phyloP scores from a whole-genome alignment of 2,113 vertebrate genomes.

The Xyrauchen texanus region DNA sequence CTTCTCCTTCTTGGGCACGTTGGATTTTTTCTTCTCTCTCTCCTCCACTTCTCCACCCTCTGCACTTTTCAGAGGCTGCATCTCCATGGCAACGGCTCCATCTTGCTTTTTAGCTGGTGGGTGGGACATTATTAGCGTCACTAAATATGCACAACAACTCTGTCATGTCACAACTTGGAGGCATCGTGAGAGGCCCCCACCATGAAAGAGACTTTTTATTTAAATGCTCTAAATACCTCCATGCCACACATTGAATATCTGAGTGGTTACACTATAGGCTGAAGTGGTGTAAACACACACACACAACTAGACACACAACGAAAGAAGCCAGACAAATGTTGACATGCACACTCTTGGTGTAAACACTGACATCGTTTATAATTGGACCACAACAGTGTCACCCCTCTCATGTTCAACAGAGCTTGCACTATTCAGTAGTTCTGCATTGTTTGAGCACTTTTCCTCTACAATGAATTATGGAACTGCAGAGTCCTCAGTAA shows the following conservation, averaged over 20 bases:
- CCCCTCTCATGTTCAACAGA: constrained; percentile 7
- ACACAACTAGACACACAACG: constrained; percentile 31
- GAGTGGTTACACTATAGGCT: no score
- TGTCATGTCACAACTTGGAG: constrained; percentile 40
- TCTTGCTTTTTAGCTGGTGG: constrained; percentile 87
- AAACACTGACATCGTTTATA: constrained; percentile 20
- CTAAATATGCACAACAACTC: constrained; percentile 49
- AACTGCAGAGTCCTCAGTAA: background rate
- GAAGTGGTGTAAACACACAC: background rate
- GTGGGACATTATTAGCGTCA: constrained; percentile 53
- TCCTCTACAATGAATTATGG: background rate
- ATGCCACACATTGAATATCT: background rate
- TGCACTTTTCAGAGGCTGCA: constrained; percentile 90
- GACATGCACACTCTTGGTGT: constrained; percentile 25
- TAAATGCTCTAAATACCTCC: constrained; percentile 19
- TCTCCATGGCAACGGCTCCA: constrained; percentile 90
- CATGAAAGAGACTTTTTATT: constrained; percentile 8
- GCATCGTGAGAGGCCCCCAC: constrained; percentile 18
- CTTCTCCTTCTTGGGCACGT: constrained; percentile 87
- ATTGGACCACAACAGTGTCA: background rate
- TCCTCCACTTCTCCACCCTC: constrained; percentile 89
- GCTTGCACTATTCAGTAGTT: background rate
- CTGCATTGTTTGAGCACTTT: background rate
- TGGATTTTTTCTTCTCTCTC: constrained; percentile 84
- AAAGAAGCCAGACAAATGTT: constrained; percentile 42